These are phyloP conservation scores for Bothrops jararaca DNA, from an alignment of 2,113 vertebrate species.

Conservation along the genomic window DNA sequence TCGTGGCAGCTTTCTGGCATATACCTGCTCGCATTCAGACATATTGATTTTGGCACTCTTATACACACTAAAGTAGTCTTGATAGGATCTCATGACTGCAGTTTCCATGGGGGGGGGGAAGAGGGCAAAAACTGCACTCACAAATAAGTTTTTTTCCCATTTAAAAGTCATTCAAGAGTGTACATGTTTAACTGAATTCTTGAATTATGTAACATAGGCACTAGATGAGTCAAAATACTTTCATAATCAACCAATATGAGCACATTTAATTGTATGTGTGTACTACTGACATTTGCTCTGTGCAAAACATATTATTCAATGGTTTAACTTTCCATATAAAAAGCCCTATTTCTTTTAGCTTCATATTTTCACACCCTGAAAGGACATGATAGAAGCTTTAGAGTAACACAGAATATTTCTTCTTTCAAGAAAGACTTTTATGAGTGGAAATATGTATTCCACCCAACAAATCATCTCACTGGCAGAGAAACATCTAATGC, in stretches of 20 bases:
- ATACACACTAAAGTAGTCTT: neutral
- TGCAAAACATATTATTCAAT: slow-evolving; percentile 1
- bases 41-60: neutral
- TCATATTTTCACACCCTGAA: neutral
- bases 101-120: neutral
- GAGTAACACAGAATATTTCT: neutral
- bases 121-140: neutral
- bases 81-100: neutral
- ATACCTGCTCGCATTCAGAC: neutral
- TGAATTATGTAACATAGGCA: neutral
- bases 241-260: neutral
- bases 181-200: neutral
- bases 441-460: neutral
- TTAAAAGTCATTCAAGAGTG: neutral
- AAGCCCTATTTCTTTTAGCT: neutral
- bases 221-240: neutral
- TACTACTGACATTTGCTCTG: neutral
- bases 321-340: neutral
- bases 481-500: neutral
- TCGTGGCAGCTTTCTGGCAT: neutral
- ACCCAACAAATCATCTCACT: too few relatives aligned
- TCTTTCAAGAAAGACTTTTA: neutral
- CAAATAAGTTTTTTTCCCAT: neutral
- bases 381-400: neutral
- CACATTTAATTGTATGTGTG: neutral